Conservation (phyloP, 2,113 vertebrate genomes). For the Agapornis roseicollis region DNA sequence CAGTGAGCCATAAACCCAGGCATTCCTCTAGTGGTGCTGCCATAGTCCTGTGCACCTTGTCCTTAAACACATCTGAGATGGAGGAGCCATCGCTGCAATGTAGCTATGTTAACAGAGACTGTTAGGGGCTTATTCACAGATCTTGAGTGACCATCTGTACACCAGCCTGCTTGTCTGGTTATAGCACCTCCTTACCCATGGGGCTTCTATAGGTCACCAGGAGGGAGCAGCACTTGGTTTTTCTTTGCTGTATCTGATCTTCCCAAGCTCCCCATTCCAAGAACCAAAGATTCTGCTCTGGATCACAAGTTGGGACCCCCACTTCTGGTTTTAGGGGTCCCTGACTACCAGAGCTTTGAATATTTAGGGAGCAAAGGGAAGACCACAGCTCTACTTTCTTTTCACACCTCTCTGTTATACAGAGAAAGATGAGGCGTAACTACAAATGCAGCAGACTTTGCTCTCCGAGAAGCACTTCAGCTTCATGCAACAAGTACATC, state of each 20-base stretch:
- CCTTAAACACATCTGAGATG: neutral
- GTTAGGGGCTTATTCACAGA: neutral
- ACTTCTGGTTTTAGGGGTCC: neutral
- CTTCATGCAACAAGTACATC: neutral
- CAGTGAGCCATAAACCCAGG: neutral
- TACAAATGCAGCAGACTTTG: neutral
- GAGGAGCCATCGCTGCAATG: neutral
- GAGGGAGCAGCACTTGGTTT: neutral
- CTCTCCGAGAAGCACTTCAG: neutral
- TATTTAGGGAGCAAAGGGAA: neutral
- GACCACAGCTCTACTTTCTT: neutral
- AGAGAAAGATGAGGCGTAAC: neutral
- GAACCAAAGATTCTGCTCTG: neutral
- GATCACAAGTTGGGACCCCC: neutral
- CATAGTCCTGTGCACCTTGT: neutral
- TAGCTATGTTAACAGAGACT: neutral
- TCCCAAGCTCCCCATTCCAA: neutral
- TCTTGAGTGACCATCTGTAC: accelerated
- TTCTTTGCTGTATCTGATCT: neutral
- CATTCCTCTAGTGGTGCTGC: neutral
- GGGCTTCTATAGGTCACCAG: neutral
- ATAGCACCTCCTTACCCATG: neutral
- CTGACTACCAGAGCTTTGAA: neutral
- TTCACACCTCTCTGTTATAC: neutral
- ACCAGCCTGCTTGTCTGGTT: neutral